Evolutionary conservation across 2,888 invertebrate species (phyloP).

Genomic region (Acanthosepion esculentum): DNA sequence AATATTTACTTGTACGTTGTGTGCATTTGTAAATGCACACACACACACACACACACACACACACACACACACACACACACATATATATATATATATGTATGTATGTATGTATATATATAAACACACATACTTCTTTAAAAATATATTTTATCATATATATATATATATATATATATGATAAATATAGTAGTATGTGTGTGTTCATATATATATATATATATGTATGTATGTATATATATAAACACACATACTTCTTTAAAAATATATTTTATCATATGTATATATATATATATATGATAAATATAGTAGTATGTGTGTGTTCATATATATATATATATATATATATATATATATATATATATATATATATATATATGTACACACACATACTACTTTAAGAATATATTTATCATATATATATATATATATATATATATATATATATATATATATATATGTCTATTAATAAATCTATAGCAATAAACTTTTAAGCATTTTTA

Average conservation of each 20-base stretch:
- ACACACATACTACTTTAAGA: background rate
- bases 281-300: slow-evolving; percentile 1
- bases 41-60: background rate
- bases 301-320: too few species aligned
- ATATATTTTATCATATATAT: background rate
- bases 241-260: background rate
- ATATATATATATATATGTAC: background rate
- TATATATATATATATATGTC: background rate
- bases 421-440: background rate
- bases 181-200: too few species aligned
- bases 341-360: slow-evolving; percentile 34
- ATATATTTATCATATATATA: too few species aligned
- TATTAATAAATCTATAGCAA: background rate
- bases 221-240: background rate
- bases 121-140: background rate
- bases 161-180: slow-evolving; percentile 38
- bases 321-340: background rate
- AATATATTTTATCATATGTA: background rate
- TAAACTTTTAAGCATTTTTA: too few species aligned
- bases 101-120: slow-evolving; percentile 8
- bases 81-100: slow-evolving; percentile 41
- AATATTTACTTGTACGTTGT: background rate
- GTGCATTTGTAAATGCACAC: background rate
- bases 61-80: background rate
- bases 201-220: slow-evolving; percentile 43